Conservation (phyloP, 2,113 vertebrate genomes). For the Motacilla alba region DNA sequence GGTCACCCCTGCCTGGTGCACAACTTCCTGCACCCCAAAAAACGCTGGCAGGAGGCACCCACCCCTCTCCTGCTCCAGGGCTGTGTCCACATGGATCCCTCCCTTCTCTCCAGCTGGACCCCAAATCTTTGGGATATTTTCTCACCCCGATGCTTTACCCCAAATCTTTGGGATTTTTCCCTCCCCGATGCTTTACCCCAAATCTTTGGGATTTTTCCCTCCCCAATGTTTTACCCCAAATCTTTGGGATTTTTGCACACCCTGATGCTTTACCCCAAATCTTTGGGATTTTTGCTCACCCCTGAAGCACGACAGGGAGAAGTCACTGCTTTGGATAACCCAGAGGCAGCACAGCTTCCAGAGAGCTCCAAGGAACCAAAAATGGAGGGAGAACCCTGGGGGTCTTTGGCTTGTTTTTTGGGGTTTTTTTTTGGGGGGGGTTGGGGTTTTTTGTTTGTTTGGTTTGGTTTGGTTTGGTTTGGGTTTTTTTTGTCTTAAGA, state of each 20-base stretch:
- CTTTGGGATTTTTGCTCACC: accelerated
- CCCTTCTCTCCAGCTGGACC: background rate
- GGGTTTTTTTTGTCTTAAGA: background rate
- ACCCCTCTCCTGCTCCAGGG: background rate
- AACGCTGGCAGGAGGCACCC: background rate
- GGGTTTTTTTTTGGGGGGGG: no score
- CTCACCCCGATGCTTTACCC: accelerated
- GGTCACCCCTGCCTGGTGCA: background rate
- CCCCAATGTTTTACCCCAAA: accelerated
- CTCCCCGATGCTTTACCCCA: accelerated
- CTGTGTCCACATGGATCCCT: background rate
- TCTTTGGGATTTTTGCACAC: background rate
- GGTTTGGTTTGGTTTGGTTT: no score
- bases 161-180: background rate
- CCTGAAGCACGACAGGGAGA: background rate
- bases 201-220: background rate
- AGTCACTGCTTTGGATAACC: background rate
- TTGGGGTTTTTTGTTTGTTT: no score
- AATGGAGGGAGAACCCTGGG: background rate
- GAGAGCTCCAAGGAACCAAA: background rate
- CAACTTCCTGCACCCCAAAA: background rate
- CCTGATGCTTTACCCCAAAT: background rate
- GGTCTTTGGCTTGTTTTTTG: background rate
- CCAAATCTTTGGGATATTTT: background rate
- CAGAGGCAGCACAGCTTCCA: background rate